phyloP scores from a whole-genome alignment of 2,888 invertebrate species.

The Drosophila tripunctata region DNA sequence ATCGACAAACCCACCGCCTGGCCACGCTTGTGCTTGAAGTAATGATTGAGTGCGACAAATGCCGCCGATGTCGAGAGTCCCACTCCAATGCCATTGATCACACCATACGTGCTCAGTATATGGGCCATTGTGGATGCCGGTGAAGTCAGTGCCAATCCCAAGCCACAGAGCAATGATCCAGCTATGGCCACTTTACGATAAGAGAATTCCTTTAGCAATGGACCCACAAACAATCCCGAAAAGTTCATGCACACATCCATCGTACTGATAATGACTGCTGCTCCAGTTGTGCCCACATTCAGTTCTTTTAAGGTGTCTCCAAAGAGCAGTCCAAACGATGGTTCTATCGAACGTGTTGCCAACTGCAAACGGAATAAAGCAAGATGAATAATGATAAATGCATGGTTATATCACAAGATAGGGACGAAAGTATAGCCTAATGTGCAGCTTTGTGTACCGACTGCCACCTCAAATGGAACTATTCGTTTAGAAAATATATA shows the following conservation, averaged over 20 bases:
- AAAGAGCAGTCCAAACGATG: slow-evolving; percentile 92
- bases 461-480: too few species aligned
- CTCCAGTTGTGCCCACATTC: slow-evolving; percentile 90
- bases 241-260: slow-evolving; percentile 91
- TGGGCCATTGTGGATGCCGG: slow-evolving; percentile 90
- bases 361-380: slow-evolving; percentile 85
- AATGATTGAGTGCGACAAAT: slow-evolving; percentile 91
- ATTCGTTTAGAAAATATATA: too few species aligned
- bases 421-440: too few species aligned
- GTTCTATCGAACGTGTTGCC: slow-evolving; percentile 91
- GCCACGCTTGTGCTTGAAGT: slow-evolving; percentile 90
- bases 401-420: too few species aligned
- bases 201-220: slow-evolving; percentile 90
- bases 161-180: slow-evolving; percentile 88
- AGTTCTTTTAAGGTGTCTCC: slow-evolving; percentile 89
- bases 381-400: too few species aligned
- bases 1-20: slow-evolving; percentile 92
- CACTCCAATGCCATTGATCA: slow-evolving; percentile 91
- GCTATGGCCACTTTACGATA: slow-evolving; percentile 89
- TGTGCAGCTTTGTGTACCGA: too few species aligned
- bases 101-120: slow-evolving; percentile 89
- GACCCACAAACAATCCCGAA: slow-evolving; percentile 91
- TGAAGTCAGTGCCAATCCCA: slow-evolving; percentile 88
- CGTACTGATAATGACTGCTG: slow-evolving; percentile 90
- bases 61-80: slow-evolving; percentile 91